Percentiles rank a stretch among this genome's conserved stretches.
phyloP scores from a whole-genome alignment of 2,888 invertebrate species.

The Drosophila colorata region DNA sequence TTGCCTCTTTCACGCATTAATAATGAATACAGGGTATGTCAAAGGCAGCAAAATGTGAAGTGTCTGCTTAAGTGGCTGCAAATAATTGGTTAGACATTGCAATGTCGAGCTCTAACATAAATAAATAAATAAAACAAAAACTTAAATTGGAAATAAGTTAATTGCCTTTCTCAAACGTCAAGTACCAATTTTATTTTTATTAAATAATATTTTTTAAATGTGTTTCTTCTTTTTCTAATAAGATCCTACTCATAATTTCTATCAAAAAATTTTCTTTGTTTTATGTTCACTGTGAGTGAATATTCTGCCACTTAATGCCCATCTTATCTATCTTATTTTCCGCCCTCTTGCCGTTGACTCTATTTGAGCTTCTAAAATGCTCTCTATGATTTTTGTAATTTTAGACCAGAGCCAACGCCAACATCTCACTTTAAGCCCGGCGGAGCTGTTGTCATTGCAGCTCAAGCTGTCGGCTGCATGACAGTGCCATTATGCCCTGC shows the following conservation, averaged over 20 bases:
- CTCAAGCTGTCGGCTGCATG: conserved; percentile 37
- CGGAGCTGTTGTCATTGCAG: conserved; percentile 24
- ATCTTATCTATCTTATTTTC: not conserved
- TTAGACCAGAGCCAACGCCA: conserved; percentile 20
- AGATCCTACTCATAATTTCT: not conserved
- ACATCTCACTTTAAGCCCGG: conserved; percentile 3
- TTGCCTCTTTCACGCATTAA: too few relatives aligned
- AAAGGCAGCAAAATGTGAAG: conserved; percentile 8
- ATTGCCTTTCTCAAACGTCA: not conserved
- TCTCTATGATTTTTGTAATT: conserved; percentile 26
- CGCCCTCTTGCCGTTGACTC: not conserved
- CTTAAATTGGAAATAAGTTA: not conserved
- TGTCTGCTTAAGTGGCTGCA: conserved; percentile 15
- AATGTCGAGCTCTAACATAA: not conserved
- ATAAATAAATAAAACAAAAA: not conserved
- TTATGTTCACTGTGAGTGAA: not conserved
- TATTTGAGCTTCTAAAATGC: conserved; percentile 15
- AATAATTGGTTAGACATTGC: conserved; percentile 22
- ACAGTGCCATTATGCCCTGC: conserved; percentile 50
- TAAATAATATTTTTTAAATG: not conserved
- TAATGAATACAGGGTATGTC: conserved; percentile 11
- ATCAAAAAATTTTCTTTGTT: not conserved
- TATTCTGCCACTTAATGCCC: not conserved
- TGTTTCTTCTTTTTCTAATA: not conserved
- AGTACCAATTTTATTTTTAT: not conserved